Evolutionary conservation across 2,888 invertebrate species (phyloP).

Genomic region (Cheilosia vulpina): DNA sequence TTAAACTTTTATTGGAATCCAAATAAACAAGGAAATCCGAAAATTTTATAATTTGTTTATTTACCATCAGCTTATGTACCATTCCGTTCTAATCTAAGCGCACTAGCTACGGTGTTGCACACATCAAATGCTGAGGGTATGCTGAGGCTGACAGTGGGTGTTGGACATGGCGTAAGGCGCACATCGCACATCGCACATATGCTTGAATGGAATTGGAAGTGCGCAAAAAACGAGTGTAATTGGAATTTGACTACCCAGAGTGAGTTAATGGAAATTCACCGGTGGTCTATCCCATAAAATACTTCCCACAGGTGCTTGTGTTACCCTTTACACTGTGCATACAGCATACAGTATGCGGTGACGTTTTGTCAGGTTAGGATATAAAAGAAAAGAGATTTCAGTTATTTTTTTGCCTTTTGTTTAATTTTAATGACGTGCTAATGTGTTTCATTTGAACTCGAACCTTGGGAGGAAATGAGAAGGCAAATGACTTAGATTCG

Average conservation of each 20-base stretch:
- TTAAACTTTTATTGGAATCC: slow-evolving; percentile 74
- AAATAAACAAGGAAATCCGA: slow-evolving; percentile 66
- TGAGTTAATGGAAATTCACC: slow-evolving; percentile 50
- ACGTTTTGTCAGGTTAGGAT: slow-evolving; percentile 51
- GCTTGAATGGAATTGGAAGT: slow-evolving; percentile 7
- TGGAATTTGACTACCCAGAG: slow-evolving; percentile 57
- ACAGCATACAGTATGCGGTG: neutral
- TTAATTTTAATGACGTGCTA: slow-evolving; percentile 13
- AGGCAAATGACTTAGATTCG: neutral
- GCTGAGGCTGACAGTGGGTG: slow-evolving; percentile 38
- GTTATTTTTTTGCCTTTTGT: neutral
- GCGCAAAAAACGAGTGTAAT: slow-evolving; percentile 36
- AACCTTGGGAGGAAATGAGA: neutral
- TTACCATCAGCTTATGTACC: slow-evolving; percentile 36
- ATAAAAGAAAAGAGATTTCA: neutral
- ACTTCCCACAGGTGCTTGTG: slow-evolving; percentile 49
- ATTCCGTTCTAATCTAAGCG: slow-evolving; percentile 11
- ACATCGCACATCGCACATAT: neutral
- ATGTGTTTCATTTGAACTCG: neutral
- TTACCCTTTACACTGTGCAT: neutral
- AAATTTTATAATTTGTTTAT: slow-evolving; percentile 67
- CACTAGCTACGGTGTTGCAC: slow-evolving; percentile 13
- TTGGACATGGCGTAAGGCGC: neutral
- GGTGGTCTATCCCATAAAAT: slow-evolving; percentile 57
- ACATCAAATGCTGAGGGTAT: slow-evolving; percentile 15